These are phyloP conservation scores for Strix aluco DNA, from an alignment of 2,113 vertebrate genomes.

Conservation along the genomic window DNA sequence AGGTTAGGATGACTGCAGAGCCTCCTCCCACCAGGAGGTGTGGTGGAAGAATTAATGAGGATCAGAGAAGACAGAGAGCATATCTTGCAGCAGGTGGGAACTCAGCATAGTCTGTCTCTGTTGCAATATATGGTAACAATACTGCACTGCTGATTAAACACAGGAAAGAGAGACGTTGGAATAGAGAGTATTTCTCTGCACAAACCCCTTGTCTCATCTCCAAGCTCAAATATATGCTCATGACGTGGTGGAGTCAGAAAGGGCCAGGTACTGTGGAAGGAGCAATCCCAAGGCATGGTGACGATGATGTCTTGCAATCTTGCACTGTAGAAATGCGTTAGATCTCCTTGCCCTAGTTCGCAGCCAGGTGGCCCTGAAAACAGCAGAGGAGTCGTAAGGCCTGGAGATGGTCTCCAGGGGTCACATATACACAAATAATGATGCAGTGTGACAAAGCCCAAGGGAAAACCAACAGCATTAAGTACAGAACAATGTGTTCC, in stretches of 20 bases:
- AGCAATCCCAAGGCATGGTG: background rate
- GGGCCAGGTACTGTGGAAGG: background rate
- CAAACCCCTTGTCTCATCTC: background rate
- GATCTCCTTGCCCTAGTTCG: background rate
- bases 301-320: background rate
- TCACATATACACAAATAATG: background rate
- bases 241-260: background rate
- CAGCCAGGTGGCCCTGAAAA: background rate
- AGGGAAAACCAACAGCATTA: background rate
- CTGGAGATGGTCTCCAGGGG: background rate
- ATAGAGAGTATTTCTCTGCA: background rate
- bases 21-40: background rate
- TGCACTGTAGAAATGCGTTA: background rate
- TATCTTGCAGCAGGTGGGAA: background rate
- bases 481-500: background rate
- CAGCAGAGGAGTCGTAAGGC: background rate
- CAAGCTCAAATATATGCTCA: background rate
- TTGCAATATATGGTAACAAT: rapidly evolving
- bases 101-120: background rate
- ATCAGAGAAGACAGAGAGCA: background rate
- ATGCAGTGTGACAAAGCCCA: background rate
- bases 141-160: background rate
- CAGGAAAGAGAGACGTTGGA: background rate
- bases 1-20: background rate
- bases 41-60: background rate